Conservation (phyloP, 2,113 vertebrate genomes). For the Camelus bactrianus region DNA sequence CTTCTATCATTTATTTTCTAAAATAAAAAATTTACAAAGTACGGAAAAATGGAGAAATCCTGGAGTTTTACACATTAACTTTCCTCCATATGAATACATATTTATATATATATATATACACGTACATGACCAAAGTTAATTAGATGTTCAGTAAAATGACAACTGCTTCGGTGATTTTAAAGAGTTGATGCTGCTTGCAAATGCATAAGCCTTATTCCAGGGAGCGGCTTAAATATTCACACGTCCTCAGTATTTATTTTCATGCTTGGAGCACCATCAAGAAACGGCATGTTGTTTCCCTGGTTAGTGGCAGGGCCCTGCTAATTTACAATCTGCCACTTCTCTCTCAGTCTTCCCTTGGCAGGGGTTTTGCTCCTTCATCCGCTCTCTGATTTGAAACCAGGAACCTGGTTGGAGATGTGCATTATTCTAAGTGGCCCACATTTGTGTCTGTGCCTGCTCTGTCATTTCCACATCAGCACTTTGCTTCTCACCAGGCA, state of each 20-base stretch:
- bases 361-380: neutral
- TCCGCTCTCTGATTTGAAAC: neutral
- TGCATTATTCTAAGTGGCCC: neutral
- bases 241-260: neutral
- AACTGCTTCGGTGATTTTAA: neutral
- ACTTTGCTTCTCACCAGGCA: conserved; percentile 49
- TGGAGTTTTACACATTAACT: neutral
- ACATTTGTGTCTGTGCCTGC: neutral
- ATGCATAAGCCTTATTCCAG: neutral
- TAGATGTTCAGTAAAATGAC: neutral
- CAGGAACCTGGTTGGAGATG: neutral
- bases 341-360: neutral
- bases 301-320: conserved; percentile 55
- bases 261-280: conserved; percentile 55
- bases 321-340: conserved; percentile 70
- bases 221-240: neutral
- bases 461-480: neutral
- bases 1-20: conserved; percentile 16
- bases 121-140: neutral
- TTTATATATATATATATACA: neutral
- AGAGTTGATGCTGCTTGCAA: neutral
- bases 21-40: neutral
- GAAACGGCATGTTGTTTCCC: conserved; percentile 45
- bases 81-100: neutral
- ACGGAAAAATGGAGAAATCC: neutral